Conservation (phyloP, 2,888 invertebrate species). For the Phrixothrix hirtus region DNA sequence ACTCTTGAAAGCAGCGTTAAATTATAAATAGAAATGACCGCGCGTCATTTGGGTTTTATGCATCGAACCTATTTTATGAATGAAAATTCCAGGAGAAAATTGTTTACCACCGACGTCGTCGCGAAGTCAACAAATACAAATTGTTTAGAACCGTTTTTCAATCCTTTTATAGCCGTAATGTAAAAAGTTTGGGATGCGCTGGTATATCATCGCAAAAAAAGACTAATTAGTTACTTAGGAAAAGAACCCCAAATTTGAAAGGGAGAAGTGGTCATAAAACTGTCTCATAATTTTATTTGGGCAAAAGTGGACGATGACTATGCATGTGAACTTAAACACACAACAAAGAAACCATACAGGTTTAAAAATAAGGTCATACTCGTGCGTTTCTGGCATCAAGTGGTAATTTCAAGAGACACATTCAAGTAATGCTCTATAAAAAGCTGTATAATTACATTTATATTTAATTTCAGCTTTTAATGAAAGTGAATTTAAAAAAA, state of each 20-base stretch:
- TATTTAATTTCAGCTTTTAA: no score
- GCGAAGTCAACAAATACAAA: slow-evolving; percentile 8
- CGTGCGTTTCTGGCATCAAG: slow-evolving; percentile 1
- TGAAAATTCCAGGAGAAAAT: slow-evolving; percentile 18
- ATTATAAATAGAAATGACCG: slow-evolving; percentile 19
- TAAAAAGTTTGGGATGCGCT: no score
- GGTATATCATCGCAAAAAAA: no score
- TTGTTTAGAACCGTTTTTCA: no score
- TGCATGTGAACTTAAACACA: slow-evolving; percentile 6
- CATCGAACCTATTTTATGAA: slow-evolving; percentile 11
- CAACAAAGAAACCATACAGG: slow-evolving; percentile 9
- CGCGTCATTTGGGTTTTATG: slow-evolving; percentile 7
- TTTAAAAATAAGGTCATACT: slow-evolving; percentile 1
- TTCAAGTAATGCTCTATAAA: no score
- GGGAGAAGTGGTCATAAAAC: slow-evolving; percentile 13
- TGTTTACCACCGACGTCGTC: slow-evolving; percentile 5
- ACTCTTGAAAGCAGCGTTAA: slow-evolving; percentile 8
- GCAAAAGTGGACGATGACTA: slow-evolving; percentile 16
- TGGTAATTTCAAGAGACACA: neutral
- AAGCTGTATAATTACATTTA: no score
- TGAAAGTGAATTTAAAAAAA: no score
- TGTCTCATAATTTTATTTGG: slow-evolving; percentile 17
- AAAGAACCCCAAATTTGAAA: slow-evolving; percentile 3
- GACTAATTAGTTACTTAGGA: no score
- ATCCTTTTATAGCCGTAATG: no score